These are phyloP conservation scores for Spodoptera frugiperda DNA, from an alignment of 1,140 invertebrate genomes.

Conservation along the genomic window DNA sequence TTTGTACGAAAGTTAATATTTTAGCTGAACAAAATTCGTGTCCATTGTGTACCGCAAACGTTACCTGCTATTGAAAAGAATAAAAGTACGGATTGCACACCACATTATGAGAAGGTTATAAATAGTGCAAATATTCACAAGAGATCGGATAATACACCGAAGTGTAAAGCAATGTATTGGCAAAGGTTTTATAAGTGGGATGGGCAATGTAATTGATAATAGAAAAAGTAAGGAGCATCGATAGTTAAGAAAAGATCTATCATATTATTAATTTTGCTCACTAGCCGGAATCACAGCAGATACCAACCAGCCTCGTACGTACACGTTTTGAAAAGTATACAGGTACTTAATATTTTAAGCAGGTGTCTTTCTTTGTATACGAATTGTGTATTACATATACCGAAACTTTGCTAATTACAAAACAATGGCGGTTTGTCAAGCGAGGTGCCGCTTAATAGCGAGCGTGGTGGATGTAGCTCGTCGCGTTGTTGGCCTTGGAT, in stretches of 20 bases:
- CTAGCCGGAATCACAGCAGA: no score
- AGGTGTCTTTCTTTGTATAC: conserved; percentile 5
- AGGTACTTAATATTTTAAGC: conserved; percentile 10
- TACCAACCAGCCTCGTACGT: not conserved
- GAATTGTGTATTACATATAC: conserved; percentile 24
- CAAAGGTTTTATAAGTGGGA: conserved; percentile 72
- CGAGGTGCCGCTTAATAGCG: conserved; percentile 58
- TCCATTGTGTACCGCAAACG: conserved; percentile 71
- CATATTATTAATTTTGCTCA: not conserved
- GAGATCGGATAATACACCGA: conserved; percentile 60
- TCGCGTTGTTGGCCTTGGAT: conserved; percentile 74
- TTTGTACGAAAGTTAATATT: conserved; percentile 85
- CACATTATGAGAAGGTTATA: conserved; percentile 72
- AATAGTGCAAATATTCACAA: conserved; percentile 71
- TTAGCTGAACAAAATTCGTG: conserved; percentile 80
- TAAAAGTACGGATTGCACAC: conserved; percentile 76
- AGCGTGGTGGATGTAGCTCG: conserved; percentile 66
- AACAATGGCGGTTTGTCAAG: conserved; percentile 58
- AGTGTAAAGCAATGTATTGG: conserved; percentile 57
- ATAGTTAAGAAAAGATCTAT: not conserved
- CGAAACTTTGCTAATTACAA: conserved; percentile 63
- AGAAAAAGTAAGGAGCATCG: conserved; percentile 57
- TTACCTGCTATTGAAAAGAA: conserved; percentile 80
- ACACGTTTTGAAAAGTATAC: not conserved
- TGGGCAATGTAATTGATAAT: conserved; percentile 79